Base-by-base conservation (phyloP, 2,888 invertebrate species). In the Daptonema setosum region DNA sequence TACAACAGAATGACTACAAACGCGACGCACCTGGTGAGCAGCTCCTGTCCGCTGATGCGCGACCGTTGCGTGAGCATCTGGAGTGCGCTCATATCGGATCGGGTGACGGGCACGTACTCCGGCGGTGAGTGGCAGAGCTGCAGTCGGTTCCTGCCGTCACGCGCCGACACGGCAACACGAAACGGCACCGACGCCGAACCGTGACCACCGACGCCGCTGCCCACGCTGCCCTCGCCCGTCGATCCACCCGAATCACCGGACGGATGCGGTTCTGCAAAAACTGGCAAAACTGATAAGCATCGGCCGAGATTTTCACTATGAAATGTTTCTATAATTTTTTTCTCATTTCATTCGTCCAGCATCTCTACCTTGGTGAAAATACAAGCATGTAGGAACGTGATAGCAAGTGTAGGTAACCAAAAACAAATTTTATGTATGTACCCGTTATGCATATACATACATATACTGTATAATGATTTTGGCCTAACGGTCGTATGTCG, bases 91-190 rank as follows among this genome's bases (percentile, higher is more conserved):
- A 54, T 41, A 17, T 54, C 57, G 8, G 56, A 30, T 41, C 54
- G 20, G 14, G 28, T n/a, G 28, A 59, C 59, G 43, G 56, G 45
- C 28, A 58, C 56, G 56, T 45, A 50, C 28, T 53, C 55, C 28
- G 59, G 59, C 30, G 59, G 58, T 22, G 43, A 43, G 52, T 59
- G 59, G 43, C 58, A 54, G n/a, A 59, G 48, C 47, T 59, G 59
- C n/a, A 59, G 56, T 11, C 59, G 57, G 14, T 59, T 56, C 22
- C 59, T 54, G 1, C 59, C 59, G 54, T 59, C 59, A 20, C 24
- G 8, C 30, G 50, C 54, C 45, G 20, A 30, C 1, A 1, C 11
- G 20, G 54, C 45, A 22, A 59, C 57, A 28, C 52, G 22, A 47
- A 59, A 59, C 45, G 59, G 52, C 8, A 53, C 47, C 20, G 47